Percentiles rank a stretch among this genome's conserved stretches.
Conservation (phyloP, 1,140 invertebrate species). For the Nephotettix cincticeps region DNA sequence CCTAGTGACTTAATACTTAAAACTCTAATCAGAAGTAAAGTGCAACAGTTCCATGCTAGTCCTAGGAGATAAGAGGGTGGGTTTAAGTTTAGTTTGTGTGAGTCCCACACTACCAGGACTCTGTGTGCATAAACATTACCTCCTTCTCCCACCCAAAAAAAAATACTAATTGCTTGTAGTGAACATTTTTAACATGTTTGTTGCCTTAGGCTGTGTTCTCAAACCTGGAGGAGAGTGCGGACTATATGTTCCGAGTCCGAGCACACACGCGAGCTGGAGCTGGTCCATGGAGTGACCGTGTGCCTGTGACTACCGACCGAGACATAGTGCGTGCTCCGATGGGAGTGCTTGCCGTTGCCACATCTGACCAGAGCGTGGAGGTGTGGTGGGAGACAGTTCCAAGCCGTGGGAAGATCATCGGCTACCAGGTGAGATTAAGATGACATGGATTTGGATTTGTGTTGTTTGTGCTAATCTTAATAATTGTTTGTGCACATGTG, state of each 20-base stretch:
- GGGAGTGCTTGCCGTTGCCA: constrained; percentile 87
- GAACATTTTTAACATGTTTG: not conserved
- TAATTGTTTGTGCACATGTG: too few species aligned
- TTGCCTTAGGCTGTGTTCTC: constrained; percentile 74
- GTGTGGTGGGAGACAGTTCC: constrained; percentile 97
- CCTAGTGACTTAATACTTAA: too few species aligned
- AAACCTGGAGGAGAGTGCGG: constrained; percentile 91
- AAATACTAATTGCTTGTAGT: too few species aligned
- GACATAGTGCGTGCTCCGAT: constrained; percentile 89
- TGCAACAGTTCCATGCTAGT: too few species aligned
- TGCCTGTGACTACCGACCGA: constrained; percentile 79
- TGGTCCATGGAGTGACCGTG: constrained; percentile 87
- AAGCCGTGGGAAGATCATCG: constrained; percentile 76
- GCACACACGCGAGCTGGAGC: constrained; percentile 87
- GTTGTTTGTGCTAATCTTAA: too few species aligned
- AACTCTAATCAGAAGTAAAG: too few species aligned
- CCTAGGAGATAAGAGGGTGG: too few species aligned
- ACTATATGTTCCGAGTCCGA: constrained; percentile 91
- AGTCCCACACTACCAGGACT: too few species aligned
- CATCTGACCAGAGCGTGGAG: constrained; percentile 87
- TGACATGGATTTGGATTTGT: too few species aligned
- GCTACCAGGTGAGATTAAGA: constrained; percentile 75
- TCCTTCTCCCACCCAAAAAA: too few species aligned
- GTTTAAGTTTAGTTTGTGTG: too few species aligned
- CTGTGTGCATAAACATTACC: too few species aligned